phyloP scores from a whole-genome alignment of 2,797 vertebrate genomes.

The Enteromius trimaculatus region DNA sequence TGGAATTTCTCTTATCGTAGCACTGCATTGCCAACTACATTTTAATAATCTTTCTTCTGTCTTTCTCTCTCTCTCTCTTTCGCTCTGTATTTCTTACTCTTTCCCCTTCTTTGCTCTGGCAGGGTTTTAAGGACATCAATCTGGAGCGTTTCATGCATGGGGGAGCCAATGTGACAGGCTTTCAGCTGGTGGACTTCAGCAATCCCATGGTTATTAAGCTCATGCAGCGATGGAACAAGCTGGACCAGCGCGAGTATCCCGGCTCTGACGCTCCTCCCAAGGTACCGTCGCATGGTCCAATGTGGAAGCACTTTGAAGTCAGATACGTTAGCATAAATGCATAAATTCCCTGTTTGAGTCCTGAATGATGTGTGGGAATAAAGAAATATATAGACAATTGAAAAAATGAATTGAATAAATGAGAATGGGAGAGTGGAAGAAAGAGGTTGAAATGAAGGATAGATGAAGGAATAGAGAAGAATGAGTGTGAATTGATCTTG shows the following conservation, averaged over 20 bases:
- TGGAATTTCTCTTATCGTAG: slow-evolving; percentile 54
- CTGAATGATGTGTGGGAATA: not conserved
- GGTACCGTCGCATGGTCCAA: slow-evolving; percentile 72
- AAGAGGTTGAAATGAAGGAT: not conserved
- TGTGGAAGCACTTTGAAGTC: not conserved
- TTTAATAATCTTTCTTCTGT: slow-evolving; percentile 48
- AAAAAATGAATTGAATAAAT: not conserved
- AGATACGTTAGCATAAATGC: slow-evolving; percentile 2
- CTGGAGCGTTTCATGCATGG: slow-evolving; percentile 98
- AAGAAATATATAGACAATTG: not conserved
- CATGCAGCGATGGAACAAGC: slow-evolving; percentile 99
- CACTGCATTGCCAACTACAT: slow-evolving; percentile 38
- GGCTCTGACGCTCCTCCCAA: slow-evolving; percentile 96
- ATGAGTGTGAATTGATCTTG: not conserved
- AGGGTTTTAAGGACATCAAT: slow-evolving; percentile 99
- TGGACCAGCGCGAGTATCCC: slow-evolving; percentile 98
- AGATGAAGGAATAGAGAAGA: not conserved
- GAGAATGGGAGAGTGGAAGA: not conserved
- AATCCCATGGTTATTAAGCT: slow-evolving; percentile 94
- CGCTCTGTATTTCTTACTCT: slow-evolving; percentile 9
- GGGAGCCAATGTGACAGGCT: slow-evolving; percentile 97
- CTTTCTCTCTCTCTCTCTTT: not conserved
- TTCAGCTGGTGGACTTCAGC: slow-evolving; percentile 97
- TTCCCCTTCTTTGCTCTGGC: slow-evolving; percentile 42
- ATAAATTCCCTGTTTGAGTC: not conserved